Evolutionary conservation across 2,113 vertebrate genomes (phyloP), one percentile per base, ranked within the genome.

Genomic region (human (Homo sapiens)): DNA sequence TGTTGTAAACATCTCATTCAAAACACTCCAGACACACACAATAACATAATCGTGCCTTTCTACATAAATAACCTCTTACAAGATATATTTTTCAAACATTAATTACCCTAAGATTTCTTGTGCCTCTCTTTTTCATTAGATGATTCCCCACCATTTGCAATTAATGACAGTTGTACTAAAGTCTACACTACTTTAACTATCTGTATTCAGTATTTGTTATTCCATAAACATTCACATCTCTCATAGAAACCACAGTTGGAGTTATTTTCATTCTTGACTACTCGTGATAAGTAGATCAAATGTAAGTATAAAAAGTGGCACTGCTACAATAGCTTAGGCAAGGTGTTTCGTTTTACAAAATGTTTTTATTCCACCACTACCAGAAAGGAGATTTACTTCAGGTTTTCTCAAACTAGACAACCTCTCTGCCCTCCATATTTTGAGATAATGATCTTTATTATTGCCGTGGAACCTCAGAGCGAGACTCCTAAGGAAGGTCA

Each of bases 241-340:
- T 96, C 64, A 81, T 48, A 95, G 20, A 50, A 85, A 92, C 10
- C 48, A 94, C 91, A 93, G 14, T 23, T 25, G n/a, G 8, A 23
- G n/a, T 89, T 80, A 55, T 22, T 93, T 97, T 55, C 40, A 32
- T 48, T 80, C 87, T 96, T 96, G 90, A 5, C 70, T 72, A 59
- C 78, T 89, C 84, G 17, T 38, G 35, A 83, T 75, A 79, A 95
- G 30, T 59, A 66, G 18, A n/a, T 83, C 8, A 93, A 96, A 89
- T 43, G 1, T 45, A 95, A 97, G 25, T 86, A 83, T 11, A 40
- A 68, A 23, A 89, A 68, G 12, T 12, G 25, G 6, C 52, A 40
- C 23, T 38, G 22, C 17, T 94, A 57, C 13, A 40, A 43, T 59
- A 80, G 22, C 90, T 96, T 84, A 52, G 80, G 32, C 78, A 68